Evolutionary conservation across 2,797 vertebrate genomes (phyloP), one percentile per base, ranked within the genome.

Genomic region (Trachops cirrhosus): DNA sequence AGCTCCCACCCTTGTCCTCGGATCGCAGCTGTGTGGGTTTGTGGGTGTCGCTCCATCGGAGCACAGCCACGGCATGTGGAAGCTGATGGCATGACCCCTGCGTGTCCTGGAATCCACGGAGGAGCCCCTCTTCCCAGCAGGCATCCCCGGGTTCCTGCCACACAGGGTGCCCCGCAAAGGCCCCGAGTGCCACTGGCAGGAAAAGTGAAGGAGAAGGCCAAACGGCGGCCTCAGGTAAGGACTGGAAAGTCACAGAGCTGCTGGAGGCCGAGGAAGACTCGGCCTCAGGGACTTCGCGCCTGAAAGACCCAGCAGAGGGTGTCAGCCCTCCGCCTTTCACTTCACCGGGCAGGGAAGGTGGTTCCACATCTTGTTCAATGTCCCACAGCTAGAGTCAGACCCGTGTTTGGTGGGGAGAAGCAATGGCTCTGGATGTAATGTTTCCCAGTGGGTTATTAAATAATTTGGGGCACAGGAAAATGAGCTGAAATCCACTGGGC

Each of bases 401-500:
- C 57, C 44, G 48, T 70, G 22, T 62, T 75, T 70, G 46, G 64
- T 39, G 89, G 70, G 92, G 46, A 74, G 50, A 44, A 79, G 22
- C 8, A n/a, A 15, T 70, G 84, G 12, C 84, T 91, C 59, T 24
- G 77, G 19, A 79, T 18, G 70, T 12, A 18, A 26, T 39, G 57
- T 82, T 83, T 86, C n/a, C 62, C 37, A 26, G 9, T 83, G 18
- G 84, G 74, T 62, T 32, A 29, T 22, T 67, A 41, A 34, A 32
- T 68, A 24, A 54, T 59, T 80, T 29, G 37, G 62, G 78, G 93
- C 54, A 46, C 86, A 64, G 59, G 54, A 78, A 34, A 82, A 46
- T 26, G 37, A 71, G 21, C 37, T 74, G 64, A 88, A 44, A 50
- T 75, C 12, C 70, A 24, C 80, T 71, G 71, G 80, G 67, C 21